Base-by-base conservation (phyloP, 1,140 invertebrate genomes). In the Monochamus saltuarius region DNA sequence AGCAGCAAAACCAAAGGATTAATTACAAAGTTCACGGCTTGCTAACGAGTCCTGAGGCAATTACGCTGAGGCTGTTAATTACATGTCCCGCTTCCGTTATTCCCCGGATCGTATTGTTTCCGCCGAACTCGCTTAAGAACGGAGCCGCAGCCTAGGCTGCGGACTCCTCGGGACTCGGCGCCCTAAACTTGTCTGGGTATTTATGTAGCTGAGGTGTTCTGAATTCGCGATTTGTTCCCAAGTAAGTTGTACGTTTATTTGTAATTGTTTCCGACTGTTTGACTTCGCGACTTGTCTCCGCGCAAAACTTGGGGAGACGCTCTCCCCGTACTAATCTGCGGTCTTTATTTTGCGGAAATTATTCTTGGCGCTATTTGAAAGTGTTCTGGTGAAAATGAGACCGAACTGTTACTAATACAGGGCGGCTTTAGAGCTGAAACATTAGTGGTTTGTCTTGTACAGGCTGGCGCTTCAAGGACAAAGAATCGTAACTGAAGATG, bases 11-110 rank as follows among this genome's bases (percentile, higher is more conserved):
- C 75, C 73, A 74, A 73, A 73, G 73, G 73, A 76, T 76, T 76
- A 76, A 76, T 76, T 76, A 75, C 73, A 68, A 77, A 77, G 72
- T 75, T 77, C 74, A 75, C 75, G 72, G 74, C 74, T 75, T 75
- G 70, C 68, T 71, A 71, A 71, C 70, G 68, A 69, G 70, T 66
- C 70, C 68, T 58, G 68, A 70, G 70, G 65, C 67, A 71, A 71
- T 71, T 71, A 69, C 57, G 62, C 55, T 63, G 62, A 67, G 70
- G 56, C 64, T 65, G 64, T 65, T 65, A 65, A 65, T 65, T 65
- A 65, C 64, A 55, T 65, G 64, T 65, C 64, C 45, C 62, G 62
- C 59, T 56, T 65, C 62, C 62, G 62, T 59, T 64, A 64, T 64
- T 64, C 57, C 52, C 42, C 29, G 22, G 22, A 49, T 58, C 36